Evolutionary conservation across 2,113 vertebrate species (phyloP).

Genomic region (Eolophus roseicapilla): DNA sequence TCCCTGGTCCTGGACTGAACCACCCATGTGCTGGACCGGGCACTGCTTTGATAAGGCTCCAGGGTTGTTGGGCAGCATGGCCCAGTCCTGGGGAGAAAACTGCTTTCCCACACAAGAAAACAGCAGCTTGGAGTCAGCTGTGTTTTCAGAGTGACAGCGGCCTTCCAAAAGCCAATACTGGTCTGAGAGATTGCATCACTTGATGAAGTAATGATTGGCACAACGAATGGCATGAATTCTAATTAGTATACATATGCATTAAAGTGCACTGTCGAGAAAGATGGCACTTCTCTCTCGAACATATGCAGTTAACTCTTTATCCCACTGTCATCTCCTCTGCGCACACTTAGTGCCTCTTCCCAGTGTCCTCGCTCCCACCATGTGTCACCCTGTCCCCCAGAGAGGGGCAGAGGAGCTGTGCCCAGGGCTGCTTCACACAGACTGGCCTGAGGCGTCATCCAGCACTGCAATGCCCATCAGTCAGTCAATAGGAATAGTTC

Average conservation of each 20-base stretch:
- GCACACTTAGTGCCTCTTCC: conserved; percentile 40
- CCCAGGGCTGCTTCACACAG: rapidly evolving
- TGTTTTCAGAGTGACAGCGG: background rate
- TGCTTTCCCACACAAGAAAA: background rate
- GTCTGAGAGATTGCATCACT: conserved; percentile 39
- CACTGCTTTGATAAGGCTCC: background rate
- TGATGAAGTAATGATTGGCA: conserved; percentile 59
- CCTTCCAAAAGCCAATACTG: conserved; percentile 45
- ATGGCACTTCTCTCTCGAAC: conserved; percentile 24
- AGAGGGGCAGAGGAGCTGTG: background rate
- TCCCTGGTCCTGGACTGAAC: background rate
- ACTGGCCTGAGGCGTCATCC: rapidly evolving
- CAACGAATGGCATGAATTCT: conserved; percentile 40
- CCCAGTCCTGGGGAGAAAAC: background rate
- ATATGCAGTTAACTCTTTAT: conserved; percentile 58
- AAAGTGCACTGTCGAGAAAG: conserved; percentile 19
- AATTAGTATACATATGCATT: conserved; percentile 56
- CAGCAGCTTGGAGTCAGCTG: background rate
- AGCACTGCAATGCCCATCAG: rapidly evolving
- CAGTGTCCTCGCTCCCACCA: conserved; percentile 1
- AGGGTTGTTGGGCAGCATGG: rapidly evolving
- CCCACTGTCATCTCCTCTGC: conserved; percentile 23
- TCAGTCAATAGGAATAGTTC: background rate
- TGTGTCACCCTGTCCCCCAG: background rate
- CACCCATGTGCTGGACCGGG: background rate